These are phyloP conservation scores for Rhagium mordax DNA, from an alignment of 2,888 invertebrate species.

Conservation along the genomic window DNA sequence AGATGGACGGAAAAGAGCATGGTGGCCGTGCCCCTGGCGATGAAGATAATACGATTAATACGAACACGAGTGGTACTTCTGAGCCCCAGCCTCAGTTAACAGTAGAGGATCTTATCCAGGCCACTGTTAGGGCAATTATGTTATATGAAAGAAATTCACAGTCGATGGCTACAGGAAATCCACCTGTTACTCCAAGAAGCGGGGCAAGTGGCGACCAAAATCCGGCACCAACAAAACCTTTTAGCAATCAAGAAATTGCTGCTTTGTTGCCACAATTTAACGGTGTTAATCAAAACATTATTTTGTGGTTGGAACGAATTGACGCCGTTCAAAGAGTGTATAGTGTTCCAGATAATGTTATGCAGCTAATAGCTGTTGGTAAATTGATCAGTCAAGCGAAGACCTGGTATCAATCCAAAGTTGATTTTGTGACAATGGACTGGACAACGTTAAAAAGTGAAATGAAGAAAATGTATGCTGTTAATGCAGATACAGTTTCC, in stretches of 20 bases:
- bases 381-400: constrained; percentile 32
- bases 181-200: no score
- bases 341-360: constrained; percentile 36
- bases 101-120: background rate
- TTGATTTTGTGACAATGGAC: constrained; percentile 31
- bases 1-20: no score
- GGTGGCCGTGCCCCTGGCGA: background rate
- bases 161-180: no score
- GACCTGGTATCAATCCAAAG: constrained; percentile 36
- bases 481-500: constrained; percentile 6
- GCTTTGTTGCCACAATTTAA: constrained; percentile 18
- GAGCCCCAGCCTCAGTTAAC: background rate
- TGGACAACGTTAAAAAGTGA: background rate
- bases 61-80: no score
- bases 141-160: background rate
- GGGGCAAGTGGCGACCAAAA: no score
- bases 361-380: constrained; percentile 38
- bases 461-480: background rate
- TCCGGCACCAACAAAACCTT: background rate
- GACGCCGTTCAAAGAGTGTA: constrained; percentile 12
- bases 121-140: background rate
- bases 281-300: background rate
- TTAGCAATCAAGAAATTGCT: background rate
- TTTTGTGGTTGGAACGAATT: background rate
- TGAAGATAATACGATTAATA: background rate